Conservation (phyloP, 2,797 vertebrate species). For the Alca torda region DNA sequence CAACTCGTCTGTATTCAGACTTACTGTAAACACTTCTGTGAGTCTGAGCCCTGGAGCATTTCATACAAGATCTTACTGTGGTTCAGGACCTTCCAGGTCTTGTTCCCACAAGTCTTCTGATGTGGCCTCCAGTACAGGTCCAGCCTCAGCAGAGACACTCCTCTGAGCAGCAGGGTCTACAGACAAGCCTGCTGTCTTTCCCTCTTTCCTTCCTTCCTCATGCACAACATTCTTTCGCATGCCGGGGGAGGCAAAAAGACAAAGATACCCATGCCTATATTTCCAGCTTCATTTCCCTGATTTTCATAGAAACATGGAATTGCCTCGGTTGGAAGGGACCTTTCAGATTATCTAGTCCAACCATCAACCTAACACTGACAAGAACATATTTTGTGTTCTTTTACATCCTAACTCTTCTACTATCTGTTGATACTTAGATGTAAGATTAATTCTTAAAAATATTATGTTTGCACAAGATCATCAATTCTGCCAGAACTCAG, state of each 20-base stretch:
- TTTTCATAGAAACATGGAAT: background rate
- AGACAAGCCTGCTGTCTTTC: accelerated
- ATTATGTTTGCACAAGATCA: background rate
- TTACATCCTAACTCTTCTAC: background rate
- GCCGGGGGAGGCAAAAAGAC: background rate
- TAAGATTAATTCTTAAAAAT: background rate
- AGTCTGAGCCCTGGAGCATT: background rate
- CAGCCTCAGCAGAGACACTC: background rate
- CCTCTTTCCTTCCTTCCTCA: background rate
- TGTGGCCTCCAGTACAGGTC: background rate
- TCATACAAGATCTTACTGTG: background rate
- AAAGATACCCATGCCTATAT: background rate
- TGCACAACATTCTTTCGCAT: accelerated
- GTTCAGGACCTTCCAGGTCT: background rate
- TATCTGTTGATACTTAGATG: background rate
- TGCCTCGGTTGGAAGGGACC: no score
- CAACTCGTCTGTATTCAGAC: background rate
- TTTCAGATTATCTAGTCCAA: no score
- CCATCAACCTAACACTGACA: no score
- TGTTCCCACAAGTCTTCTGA: background rate
- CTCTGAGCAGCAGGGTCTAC: background rate
- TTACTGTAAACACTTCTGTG: background rate
- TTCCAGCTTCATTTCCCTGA: background rate
- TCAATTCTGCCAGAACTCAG: background rate
- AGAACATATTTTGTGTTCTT: background rate